phyloP scores from a whole-genome alignment of 2,797 vertebrate genomes.

The Halcyon smyrnensis region DNA sequence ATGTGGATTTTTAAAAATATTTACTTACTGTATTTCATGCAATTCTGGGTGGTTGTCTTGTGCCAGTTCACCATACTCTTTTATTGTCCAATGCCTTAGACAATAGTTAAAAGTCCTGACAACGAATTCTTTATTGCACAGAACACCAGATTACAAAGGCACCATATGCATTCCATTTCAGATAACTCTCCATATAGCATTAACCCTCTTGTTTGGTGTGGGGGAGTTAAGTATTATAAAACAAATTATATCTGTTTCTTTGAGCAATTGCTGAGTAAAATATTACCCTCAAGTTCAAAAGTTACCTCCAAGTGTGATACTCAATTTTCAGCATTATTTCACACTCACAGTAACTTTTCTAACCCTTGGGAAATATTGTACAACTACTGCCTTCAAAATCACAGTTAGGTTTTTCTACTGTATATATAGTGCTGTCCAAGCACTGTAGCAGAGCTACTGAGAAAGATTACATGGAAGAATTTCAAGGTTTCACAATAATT shows the following conservation, averaged over 20 bases:
- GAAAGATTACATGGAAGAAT: neutral
- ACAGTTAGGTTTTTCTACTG: neutral
- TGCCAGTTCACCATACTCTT: neutral
- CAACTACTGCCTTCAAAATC: neutral
- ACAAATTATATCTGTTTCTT: neutral
- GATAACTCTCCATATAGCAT: neutral
- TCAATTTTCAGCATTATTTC: constrained; percentile 19
- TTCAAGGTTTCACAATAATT: neutral
- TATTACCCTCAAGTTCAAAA: constrained; percentile 21
- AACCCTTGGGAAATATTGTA: constrained; percentile 5
- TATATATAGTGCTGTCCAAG: neutral
- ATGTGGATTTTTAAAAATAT: neutral
- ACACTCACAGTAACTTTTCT: constrained; percentile 6
- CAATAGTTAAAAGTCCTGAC: neutral
- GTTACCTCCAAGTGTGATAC: constrained; percentile 13
- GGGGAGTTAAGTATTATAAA: neutral
- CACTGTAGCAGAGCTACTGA: neutral
- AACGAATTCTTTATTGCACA: neutral
- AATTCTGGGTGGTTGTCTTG: neutral
- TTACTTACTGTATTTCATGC: neutral
- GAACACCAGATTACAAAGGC: neutral
- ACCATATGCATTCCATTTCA: neutral
- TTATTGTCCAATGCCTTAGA: neutral
- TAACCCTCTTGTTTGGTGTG: neutral
- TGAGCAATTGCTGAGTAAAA: neutral